Evolutionary conservation across 2,797 vertebrate species (phyloP), one percentile per base, ranked within the genome.

Genomic region (Spondyliosoma cantharus): DNA sequence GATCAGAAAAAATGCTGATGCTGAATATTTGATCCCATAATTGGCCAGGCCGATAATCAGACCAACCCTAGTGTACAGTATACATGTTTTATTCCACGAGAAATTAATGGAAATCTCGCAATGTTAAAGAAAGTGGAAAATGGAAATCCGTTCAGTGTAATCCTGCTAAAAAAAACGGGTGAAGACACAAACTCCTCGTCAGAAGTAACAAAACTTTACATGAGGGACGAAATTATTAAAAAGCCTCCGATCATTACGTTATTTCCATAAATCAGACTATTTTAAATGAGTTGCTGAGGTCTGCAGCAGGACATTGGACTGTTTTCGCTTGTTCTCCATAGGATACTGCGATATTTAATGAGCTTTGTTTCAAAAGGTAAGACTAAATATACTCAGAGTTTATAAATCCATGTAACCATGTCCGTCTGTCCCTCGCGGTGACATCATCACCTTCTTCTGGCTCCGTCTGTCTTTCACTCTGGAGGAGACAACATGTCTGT

Each of bases 401-500:
- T 77, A 73, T 68, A 37, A 48, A 84, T 68, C 59, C 62, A 52
- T 48, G 57, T 46, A 48, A 67, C 72, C 59, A 19, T 67, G 71
- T 20, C 75, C 62, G 71, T 17, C 75, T 81, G 65, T 84, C 49
- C 74, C 43, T 22, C 62, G 57, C 24, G 4, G 29, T 88, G 85
- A 87, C 83, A 63, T 86, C 87, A 81, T 27, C 81, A 52, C 3
- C 54, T 61, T 12, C 19, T 43, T 76, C 61, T 66, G 65, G 45
- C 78, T 66, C 42, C 0, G 77, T 59, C 68, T 1, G 58, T 53
- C 66, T 76, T 71, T 80, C 69, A 27, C 13, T 70, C 63, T 37
- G 61, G 59, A 86, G 87, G 87, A 90, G 90, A 87, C 88, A 58
- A 74, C 73, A 58, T 89, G 88, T 87, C 80, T 88, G 86, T 86